Base-by-base conservation (phyloP, 1,140 invertebrate genomes). In the Portunus trituberculatus region DNA sequence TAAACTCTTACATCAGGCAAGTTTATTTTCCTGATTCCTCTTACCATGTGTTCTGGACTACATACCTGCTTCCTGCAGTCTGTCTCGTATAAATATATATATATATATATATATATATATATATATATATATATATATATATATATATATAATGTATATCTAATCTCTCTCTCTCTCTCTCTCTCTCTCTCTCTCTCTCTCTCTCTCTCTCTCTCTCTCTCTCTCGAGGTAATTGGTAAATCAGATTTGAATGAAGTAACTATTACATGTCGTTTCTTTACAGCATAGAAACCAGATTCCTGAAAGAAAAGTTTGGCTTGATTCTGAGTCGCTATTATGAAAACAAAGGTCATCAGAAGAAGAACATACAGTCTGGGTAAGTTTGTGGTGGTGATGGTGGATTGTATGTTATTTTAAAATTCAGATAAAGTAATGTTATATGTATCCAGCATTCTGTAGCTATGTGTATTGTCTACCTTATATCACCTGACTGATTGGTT, bases 321-420 rank as follows among this genome's bases (percentile, higher is more conserved):
- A 98, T 98, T 93, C 97, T 99, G 32, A 98, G 98, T 86, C 98
- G 98, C 82, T 99, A 99, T 97, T 99, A 99, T 97, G 98, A 99
- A 91, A 98, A 98, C 8, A 99, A 99, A 97, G 98, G 99, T 96
- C 99, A 99, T 97, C 98, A 99, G 96, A 99, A 99, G 97, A 99
- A 99, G 96, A 98, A 98, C 96, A 98, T 98, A 48, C 98, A 98
- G 96, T 97, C 97, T 93, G 98, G 98, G 98, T 98, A 97, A 97
- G 97, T 97, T 16, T 92, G 90, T 31, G 16, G 12, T 87, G 76
- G 20, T 29, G 52, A 10, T 59, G 16, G 52, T 59, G 12, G 16
- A 6, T 52, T 6, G 48, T 7, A 52, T 59, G 52, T 59, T 59
- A 39, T 1, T 2, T 39, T 39, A 2, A 39, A 39, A 39, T 39